A percentile compares a stretch with the other conserved stretches of the same genome.
Conservation (phyloP, 2,888 invertebrate species). For the Patella caerulea region DNA sequence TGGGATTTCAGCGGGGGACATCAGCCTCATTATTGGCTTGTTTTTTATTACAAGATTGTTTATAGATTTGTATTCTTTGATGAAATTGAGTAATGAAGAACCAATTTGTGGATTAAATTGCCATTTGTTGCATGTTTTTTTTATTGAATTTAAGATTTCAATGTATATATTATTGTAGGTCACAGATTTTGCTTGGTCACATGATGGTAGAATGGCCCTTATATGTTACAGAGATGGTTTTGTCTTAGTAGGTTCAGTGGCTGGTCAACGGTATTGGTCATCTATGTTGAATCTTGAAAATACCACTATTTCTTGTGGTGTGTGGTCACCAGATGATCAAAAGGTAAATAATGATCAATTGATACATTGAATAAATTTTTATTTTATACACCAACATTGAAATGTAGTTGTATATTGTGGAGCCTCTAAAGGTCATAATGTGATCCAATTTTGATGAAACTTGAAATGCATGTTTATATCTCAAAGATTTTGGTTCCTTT, state of each 20-base stretch:
- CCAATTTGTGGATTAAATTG: not conserved
- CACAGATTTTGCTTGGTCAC: conserved; percentile 98
- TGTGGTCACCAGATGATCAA: conserved; percentile 98
- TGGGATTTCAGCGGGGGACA: too few species aligned
- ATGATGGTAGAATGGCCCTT: conserved; percentile 97
- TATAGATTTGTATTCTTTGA: too few species aligned
- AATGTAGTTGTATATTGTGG: too few species aligned
- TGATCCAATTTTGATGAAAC: too few species aligned
- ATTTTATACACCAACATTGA: too few species aligned
- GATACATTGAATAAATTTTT: too few species aligned
- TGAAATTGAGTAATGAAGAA: not conserved
- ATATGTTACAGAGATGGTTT: conserved; percentile 99
- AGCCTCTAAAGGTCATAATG: too few species aligned
- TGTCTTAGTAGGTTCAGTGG: conserved; percentile 96
- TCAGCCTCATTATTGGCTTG: too few species aligned
- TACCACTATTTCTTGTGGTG: conserved; percentile 93
- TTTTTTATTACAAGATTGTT: too few species aligned
- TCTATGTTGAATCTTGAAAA: conserved; percentile 92
- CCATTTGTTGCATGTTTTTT: not conserved
- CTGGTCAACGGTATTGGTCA: conserved; percentile 98
- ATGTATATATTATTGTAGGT: conserved; percentile 74
- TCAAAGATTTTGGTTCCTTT: too few species aligned
- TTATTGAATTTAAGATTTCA: not conserved
- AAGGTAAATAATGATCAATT: conserved; percentile 75
- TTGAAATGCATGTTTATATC: too few species aligned